Evolutionary conservation across 2,113 vertebrate species (phyloP), one percentile per base, ranked within the genome.

Genomic region (Hippocampus abdominalis): DNA sequence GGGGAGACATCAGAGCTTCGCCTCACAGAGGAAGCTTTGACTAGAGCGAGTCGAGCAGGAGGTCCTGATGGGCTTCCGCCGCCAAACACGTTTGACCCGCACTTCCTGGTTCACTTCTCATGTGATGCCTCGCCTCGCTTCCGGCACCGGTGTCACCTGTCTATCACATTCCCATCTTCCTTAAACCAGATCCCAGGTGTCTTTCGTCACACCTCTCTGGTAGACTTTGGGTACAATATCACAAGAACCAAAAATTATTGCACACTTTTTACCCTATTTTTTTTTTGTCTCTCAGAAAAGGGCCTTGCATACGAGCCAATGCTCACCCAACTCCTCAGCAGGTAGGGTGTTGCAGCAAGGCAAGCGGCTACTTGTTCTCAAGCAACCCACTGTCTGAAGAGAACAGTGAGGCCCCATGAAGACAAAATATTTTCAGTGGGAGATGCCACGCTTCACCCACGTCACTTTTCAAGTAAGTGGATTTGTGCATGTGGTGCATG

Each of bases 1-100:
- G 70, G 88, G 85, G 88, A 84, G 48, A 79, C 84, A 90, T 90
- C 86, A 86, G 73, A 75, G 54, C 66, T 73, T 69, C 63, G 53
- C 36, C 79, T 44, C 84, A 90, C 86, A 87, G 86, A 86, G 73
- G 73, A 72, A 0, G 75, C 89, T 86, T 90, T 92, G 79, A 90
- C 82, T 70, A 42, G 76, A 42, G 61, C 21, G 70, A 86, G 76
- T 79, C 51, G 61, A 62, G 60, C 75, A 78, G 75, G 74, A 77
- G 75, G 79, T 84, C 81, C 86, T 54, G 67, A 67, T 65, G 70
- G 73, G 72, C 80, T 84, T 78, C 71, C 84, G 72, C 74, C 72
- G 64, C 63, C 23, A 64, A 64, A 71, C 66, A 80, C 20, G 18
- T 64, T 60, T 64, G 76, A 68, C 70, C 64, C 48, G 13, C 6